Evolutionary conservation across 2,888 invertebrate genomes (phyloP).

Genomic region (Aspidiotus rigidus): DNA sequence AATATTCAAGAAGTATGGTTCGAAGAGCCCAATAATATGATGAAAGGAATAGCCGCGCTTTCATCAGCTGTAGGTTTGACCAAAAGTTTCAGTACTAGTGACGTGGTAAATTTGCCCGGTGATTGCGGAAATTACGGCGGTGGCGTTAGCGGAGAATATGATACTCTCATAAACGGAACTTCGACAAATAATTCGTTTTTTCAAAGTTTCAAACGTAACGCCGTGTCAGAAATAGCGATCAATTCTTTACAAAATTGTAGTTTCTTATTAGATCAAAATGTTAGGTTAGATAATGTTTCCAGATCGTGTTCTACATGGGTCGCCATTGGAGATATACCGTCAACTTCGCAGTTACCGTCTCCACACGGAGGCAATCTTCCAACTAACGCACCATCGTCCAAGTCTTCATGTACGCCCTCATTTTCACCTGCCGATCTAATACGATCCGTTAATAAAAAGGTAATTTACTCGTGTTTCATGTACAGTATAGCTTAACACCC

Average conservation of each 20-base stretch:
- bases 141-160: neutral
- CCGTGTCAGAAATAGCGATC: conserved; percentile 53
- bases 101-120: conserved; percentile 51
- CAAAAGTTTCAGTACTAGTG: conserved; percentile 73
- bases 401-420: conserved; percentile 44
- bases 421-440: conserved; percentile 60
- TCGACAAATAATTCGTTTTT: neutral
- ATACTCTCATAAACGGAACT: neutral
- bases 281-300: conserved; percentile 52
- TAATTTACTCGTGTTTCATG: conserved; percentile 39
- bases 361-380: conserved; percentile 57
- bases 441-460: conserved; percentile 70
- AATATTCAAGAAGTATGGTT: conserved; percentile 46
- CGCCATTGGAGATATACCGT: conserved; percentile 65
- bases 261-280: conserved; percentile 49
- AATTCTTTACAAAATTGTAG: conserved; percentile 50
- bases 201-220: conserved; percentile 38
- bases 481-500: too few relatives aligned
- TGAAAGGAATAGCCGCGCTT: conserved; percentile 68
- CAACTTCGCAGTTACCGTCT: conserved; percentile 71
- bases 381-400: conserved; percentile 11
- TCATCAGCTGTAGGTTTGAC: conserved; percentile 72
- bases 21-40: conserved; percentile 68
- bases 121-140: neutral
- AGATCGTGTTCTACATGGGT: conserved; percentile 82